phyloP scores from a whole-genome alignment of 1,140 invertebrate genomes.

The Drosophila subobscura region DNA sequence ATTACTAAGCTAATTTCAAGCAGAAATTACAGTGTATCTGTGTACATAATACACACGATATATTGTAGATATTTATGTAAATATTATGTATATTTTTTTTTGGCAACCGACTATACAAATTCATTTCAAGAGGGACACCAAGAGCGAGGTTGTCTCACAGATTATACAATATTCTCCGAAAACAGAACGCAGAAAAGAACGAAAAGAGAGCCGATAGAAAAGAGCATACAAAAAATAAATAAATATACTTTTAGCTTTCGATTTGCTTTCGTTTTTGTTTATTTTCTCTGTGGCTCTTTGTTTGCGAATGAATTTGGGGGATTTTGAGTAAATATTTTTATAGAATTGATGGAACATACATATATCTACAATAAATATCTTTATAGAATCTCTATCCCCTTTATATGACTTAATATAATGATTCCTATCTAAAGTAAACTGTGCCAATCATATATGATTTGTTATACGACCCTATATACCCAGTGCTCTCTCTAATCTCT shows the following conservation, averaged over 20 bases:
- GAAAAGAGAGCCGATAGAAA: slow-evolving; percentile 15
- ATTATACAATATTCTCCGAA: slow-evolving; percentile 56
- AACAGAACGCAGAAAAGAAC: slow-evolving; percentile 23
- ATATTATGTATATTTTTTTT: slow-evolving; percentile 25
- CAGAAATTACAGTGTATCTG: not conserved
- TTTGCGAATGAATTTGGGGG: not conserved
- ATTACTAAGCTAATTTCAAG: slow-evolving; percentile 4
- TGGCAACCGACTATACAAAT: slow-evolving; percentile 57
- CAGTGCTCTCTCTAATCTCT: not conserved
- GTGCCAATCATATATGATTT: too few species aligned
- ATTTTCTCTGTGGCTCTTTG: slow-evolving; percentile 6
- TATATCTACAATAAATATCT: not conserved
- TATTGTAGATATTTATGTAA: slow-evolving; percentile 7
- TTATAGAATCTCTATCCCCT: too few species aligned
- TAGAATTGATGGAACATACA: slow-evolving; percentile 20
- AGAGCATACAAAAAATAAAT: slow-evolving; percentile 41
- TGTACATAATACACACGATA: not conserved
- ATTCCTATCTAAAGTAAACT: too few species aligned
- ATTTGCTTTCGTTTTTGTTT: slow-evolving; percentile 33
- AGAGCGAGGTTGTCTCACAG: slow-evolving; percentile 22
- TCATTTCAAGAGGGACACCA: slow-evolving; percentile 14
- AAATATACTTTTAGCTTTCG: slow-evolving; percentile 39
- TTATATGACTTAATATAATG: too few species aligned
- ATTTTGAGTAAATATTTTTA: slow-evolving; percentile 10
- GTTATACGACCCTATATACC: too few species aligned